Percentiles rank a stretch among this genome's conserved stretches.
These are phyloP conservation scores for Drosophila formosana DNA, from an alignment of 2,888 invertebrate genomes.

Conservation along the genomic window DNA sequence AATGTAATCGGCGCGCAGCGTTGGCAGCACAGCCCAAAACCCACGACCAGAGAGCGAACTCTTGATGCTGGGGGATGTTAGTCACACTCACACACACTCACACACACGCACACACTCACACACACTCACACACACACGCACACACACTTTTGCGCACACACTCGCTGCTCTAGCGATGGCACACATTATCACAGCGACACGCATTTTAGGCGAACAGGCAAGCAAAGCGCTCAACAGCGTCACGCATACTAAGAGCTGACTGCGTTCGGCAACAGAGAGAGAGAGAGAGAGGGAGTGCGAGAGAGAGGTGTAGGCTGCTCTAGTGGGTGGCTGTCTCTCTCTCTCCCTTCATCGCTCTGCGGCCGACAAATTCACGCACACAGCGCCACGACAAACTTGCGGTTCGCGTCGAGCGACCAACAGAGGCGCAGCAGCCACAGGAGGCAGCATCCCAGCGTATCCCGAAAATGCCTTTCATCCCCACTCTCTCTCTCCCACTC, in stretches of 20 bases:
- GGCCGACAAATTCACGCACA: slow-evolving; percentile 38
- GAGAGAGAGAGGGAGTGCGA: background rate
- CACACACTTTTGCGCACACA: slow-evolving; percentile 20
- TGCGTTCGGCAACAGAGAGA: background rate
- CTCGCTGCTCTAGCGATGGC: slow-evolving; percentile 29
- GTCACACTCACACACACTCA: slow-evolving; percentile 30
- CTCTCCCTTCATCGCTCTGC: background rate
- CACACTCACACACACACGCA: slow-evolving; percentile 10
- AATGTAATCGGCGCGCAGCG: slow-evolving; percentile 81
- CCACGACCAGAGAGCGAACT: background rate
- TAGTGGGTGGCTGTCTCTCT: slow-evolving; percentile 2
- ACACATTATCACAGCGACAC: slow-evolving; percentile 79
- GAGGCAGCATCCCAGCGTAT: slow-evolving; percentile 39
- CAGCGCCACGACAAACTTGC: slow-evolving; percentile 62
- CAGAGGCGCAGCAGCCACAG: slow-evolving; percentile 60
- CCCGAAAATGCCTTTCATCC: slow-evolving; percentile 19
- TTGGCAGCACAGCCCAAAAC: slow-evolving; percentile 1
- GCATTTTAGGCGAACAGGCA: slow-evolving; percentile 80
- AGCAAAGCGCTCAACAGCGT: slow-evolving; percentile 70
- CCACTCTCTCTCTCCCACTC: background rate
- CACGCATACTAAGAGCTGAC: slow-evolving; percentile 59
- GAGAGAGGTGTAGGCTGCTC: background rate
- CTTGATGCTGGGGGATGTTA: slow-evolving; percentile 45
- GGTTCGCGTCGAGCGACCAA: slow-evolving; percentile 48
- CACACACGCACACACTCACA: slow-evolving; percentile 9